phyloP scores from a whole-genome alignment of 1,140 invertebrate species.

The Marisa cornuarietis region DNA sequence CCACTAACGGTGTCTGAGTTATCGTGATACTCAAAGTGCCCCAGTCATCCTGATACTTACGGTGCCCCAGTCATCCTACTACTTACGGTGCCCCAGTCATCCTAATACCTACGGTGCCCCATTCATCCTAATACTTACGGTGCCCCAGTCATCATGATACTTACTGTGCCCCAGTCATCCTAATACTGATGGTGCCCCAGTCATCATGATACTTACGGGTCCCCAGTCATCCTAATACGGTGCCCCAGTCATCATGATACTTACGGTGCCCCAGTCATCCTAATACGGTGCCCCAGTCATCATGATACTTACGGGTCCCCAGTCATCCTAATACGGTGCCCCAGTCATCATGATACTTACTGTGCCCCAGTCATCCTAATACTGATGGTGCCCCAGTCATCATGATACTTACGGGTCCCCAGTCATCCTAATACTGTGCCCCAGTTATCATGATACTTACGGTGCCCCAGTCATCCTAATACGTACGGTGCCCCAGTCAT shows the following conservation, averaged over 20 bases:
- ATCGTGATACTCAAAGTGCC: background rate
- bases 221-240: no score
- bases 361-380: background rate
- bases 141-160: background rate
- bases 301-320: no score
- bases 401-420: background rate
- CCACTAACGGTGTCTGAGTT: no score
- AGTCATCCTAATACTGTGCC: background rate
- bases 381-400: conserved; percentile 41
- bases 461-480: background rate
- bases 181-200: no score
- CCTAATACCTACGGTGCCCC: background rate
- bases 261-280: no score
- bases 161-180: no score
- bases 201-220: no score
- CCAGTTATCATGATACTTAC: background rate
- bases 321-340: background rate
- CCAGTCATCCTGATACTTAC: conserved; percentile 14
- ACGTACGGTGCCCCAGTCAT: background rate
- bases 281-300: no score
- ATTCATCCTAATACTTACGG: background rate
- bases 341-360: background rate
- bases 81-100: background rate
- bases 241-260: no score
- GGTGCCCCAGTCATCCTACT: conserved; percentile 38